Conservation (phyloP, 1,140 invertebrate genomes). For the Polypedilum vanderplanki region DNA sequence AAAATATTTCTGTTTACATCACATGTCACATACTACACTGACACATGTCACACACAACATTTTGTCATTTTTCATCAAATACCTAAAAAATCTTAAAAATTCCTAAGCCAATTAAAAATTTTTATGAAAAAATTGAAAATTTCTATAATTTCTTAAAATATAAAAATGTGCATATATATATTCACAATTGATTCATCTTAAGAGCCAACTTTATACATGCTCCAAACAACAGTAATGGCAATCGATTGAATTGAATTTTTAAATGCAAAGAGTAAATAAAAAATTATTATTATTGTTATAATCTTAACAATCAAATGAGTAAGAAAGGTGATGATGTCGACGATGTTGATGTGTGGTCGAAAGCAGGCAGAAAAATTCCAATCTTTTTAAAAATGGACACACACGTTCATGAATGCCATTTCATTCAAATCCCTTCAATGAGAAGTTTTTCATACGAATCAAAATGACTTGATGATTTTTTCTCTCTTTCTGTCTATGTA, state of each 20-base stretch:
- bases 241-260: not conserved
- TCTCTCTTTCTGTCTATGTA: not conserved
- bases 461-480: slow-evolving; percentile 8
- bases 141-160: too few relatives aligned
- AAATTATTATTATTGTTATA: slow-evolving; percentile 22
- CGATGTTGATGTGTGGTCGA: slow-evolving; percentile 24
- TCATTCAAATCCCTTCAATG: not conserved
- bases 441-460: not conserved
- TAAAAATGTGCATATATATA: not conserved
- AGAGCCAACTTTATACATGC: not conserved
- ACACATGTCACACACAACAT: too few relatives aligned
- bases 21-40: too few relatives aligned
- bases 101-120: too few relatives aligned
- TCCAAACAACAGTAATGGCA: slow-evolving; percentile 11
- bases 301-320: not conserved
- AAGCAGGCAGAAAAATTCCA: slow-evolving; percentile 7
- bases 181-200: not conserved
- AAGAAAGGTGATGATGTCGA: not conserved
- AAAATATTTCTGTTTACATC: too few relatives aligned
- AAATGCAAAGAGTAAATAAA: slow-evolving; percentile 27
- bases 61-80: too few relatives aligned
- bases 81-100: too few relatives aligned
- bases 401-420: not conserved
- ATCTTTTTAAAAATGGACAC: slow-evolving; percentile 9
- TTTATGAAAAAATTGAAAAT: too few relatives aligned